Percentiles rank a stretch among this genome's conserved stretches.
These are phyloP conservation scores for Amblyjoppa proteus DNA, from an alignment of 2,888 invertebrate species.

Conservation along the genomic window DNA sequence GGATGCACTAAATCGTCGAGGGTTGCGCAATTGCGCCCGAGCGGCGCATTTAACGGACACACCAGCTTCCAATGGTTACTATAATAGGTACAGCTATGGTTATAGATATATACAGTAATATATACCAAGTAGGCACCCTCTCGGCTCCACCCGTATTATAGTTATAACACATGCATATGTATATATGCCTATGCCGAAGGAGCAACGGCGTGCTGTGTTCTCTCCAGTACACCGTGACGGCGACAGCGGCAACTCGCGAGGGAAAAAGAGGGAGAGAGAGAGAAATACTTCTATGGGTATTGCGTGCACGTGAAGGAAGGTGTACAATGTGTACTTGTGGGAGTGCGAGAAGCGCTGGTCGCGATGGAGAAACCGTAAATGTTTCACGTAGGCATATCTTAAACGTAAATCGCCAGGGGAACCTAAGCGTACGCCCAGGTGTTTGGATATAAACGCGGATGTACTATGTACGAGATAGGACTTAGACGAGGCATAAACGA, in stretches of 20 bases:
- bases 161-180: conserved; percentile 45
- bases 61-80: conserved; percentile 48
- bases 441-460: conserved; percentile 40
- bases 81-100: conserved; percentile 32
- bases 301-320: conserved; percentile 6
- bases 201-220: conserved; percentile 34
- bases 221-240: conserved; percentile 49
- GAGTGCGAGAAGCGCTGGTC: conserved; percentile 47
- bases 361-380: conserved; percentile 43
- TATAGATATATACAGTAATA: conserved; percentile 47
- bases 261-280: conserved; percentile 38
- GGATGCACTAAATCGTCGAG: conserved; percentile 69
- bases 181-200: conserved; percentile 4
- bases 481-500: neutral
- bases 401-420: conserved; percentile 41
- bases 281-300: conserved; percentile 10
- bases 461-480: neutral
- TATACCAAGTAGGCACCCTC: conserved; percentile 30
- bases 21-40: conserved; percentile 66
- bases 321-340: neutral
- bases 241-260: conserved; percentile 51
- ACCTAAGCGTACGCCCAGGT: conserved; percentile 25
- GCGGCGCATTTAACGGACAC: conserved; percentile 63
- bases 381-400: conserved; percentile 45
- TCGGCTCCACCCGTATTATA: conserved; percentile 57